Evolutionary conservation across 64 coral and sea anemone genomes (phyloP).

Genomic region (Cladopsammia gracilis): DNA sequence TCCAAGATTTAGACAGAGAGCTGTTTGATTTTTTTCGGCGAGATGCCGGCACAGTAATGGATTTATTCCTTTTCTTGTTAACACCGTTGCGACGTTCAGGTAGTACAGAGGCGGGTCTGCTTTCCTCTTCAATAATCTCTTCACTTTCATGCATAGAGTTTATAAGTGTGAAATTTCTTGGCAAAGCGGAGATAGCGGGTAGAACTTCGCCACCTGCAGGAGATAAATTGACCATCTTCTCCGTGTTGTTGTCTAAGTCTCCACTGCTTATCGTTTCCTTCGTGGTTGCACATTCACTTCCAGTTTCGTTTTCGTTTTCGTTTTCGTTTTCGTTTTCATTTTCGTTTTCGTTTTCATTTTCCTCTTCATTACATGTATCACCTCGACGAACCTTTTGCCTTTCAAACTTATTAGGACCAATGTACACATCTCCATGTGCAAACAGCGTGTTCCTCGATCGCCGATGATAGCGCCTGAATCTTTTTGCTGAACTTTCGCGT

Average conservation of each 20-base stretch:
- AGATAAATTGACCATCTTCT: neutral
- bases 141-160: constrained; percentile 62
- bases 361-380: constrained; percentile 11
- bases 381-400: neutral
- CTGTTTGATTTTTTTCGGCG: constrained; percentile 20
- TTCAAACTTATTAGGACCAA: constrained; percentile 41
- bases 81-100: constrained; percentile 16
- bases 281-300: constrained; percentile 14
- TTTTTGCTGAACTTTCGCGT: constrained; percentile 20
- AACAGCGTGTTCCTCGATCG: constrained; percentile 87
- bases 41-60: neutral
- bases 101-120: neutral
- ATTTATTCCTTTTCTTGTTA: neutral
- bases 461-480: constrained; percentile 68
- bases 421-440: constrained; percentile 84
- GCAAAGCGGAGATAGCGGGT: neutral
- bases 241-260: neutral
- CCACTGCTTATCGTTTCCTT: neutral
- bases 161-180: constrained; percentile 30
- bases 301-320: constrained; percentile 24
- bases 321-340: constrained; percentile 37
- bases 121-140: constrained; percentile 37
- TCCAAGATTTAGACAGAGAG: constrained; percentile 38
- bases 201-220: neutral
- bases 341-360: constrained; percentile 20